phyloP scores from a whole-genome alignment of 2,888 invertebrate genomes.

The Aplocera efformata region DNA sequence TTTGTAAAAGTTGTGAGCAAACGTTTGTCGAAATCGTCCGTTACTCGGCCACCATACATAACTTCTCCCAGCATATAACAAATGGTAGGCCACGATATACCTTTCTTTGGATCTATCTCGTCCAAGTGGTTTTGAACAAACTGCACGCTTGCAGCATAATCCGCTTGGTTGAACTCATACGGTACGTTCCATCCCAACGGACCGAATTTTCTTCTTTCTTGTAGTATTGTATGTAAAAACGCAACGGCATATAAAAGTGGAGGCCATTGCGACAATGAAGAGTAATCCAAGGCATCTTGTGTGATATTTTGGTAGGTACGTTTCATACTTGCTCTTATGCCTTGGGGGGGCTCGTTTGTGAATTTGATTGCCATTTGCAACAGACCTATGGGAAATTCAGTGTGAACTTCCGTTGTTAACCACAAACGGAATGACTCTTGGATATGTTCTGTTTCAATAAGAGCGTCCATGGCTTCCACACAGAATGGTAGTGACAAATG shows the following conservation, averaged over 20 bases:
- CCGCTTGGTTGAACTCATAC: slow-evolving; percentile 98
- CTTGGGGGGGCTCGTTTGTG: slow-evolving; percentile 98
- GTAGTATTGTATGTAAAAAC: slow-evolving; percentile 96
- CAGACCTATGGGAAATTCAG: slow-evolving; percentile 94
- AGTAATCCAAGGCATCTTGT: slow-evolving; percentile 95
- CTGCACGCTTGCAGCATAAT: slow-evolving; percentile 96
- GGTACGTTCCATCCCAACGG: slow-evolving; percentile 98
- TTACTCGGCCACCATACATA: slow-evolving; percentile 93
- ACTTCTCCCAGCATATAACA: slow-evolving; percentile 98
- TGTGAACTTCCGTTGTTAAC: slow-evolving; percentile 97
- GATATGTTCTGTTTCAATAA: slow-evolving; percentile 91
- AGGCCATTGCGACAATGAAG: slow-evolving; percentile 95
- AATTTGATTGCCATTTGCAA: slow-evolving; percentile 97
- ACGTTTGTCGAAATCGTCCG: slow-evolving; percentile 98
- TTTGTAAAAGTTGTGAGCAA: slow-evolving; percentile 95
- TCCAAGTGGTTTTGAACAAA: slow-evolving; percentile 98
- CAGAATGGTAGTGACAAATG: slow-evolving; percentile 97
- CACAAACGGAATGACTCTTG: slow-evolving; percentile 93
- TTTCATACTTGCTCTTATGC: slow-evolving; percentile 94
- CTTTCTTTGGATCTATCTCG: slow-evolving; percentile 97
- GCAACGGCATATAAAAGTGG: slow-evolving; percentile 95
- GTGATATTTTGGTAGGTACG: slow-evolving; percentile 94
- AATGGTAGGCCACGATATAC: slow-evolving; percentile 97
- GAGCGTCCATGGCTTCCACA: slow-evolving; percentile 93
- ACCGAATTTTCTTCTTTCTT: slow-evolving; percentile 97